Conservation (phyloP, 2,113 vertebrate genomes). For the Protomyctophum bolini region DNA sequence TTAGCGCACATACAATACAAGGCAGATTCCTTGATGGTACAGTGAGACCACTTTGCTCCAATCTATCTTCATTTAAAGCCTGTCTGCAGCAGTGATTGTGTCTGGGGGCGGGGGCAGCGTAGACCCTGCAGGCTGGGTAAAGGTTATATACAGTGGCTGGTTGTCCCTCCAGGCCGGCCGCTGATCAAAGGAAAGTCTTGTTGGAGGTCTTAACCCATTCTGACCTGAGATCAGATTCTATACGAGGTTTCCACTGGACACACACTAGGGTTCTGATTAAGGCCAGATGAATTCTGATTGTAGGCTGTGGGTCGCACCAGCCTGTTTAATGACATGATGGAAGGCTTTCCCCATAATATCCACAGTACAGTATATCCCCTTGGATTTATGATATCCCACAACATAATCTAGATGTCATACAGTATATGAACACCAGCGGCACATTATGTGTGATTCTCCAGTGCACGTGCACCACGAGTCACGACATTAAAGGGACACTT, state of each 20-base stretch:
- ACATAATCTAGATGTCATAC: slow-evolving; percentile 7
- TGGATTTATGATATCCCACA: background rate
- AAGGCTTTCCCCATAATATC: slow-evolving; percentile 48
- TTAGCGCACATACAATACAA: slow-evolving; percentile 18
- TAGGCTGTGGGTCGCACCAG: slow-evolving; percentile 20
- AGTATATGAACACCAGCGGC: background rate
- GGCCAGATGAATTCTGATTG: slow-evolving; percentile 28
- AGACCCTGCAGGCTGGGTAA: slow-evolving; percentile 38
- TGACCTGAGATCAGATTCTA: no score
- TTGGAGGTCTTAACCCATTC: slow-evolving; percentile 42
- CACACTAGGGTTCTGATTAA: no score
- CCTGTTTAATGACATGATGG: slow-evolving; percentile 28
- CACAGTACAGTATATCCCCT: slow-evolving; percentile 5
- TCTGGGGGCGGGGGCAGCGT: slow-evolving; percentile 45
- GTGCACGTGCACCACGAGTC: background rate
- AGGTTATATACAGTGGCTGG: slow-evolving; percentile 47
- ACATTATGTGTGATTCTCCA: background rate
- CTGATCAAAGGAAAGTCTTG: slow-evolving; percentile 64
- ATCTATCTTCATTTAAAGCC: slow-evolving; percentile 71
- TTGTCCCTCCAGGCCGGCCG: slow-evolving; percentile 33
- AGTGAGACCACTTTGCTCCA: slow-evolving; percentile 34
- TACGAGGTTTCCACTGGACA: no score
- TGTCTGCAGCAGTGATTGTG: slow-evolving; percentile 64
- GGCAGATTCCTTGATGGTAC: slow-evolving; percentile 50
- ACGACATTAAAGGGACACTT: no score